These are phyloP conservation scores for Microctonus hyperodae DNA, from an alignment of 2,888 invertebrate species.

Conservation along the genomic window DNA sequence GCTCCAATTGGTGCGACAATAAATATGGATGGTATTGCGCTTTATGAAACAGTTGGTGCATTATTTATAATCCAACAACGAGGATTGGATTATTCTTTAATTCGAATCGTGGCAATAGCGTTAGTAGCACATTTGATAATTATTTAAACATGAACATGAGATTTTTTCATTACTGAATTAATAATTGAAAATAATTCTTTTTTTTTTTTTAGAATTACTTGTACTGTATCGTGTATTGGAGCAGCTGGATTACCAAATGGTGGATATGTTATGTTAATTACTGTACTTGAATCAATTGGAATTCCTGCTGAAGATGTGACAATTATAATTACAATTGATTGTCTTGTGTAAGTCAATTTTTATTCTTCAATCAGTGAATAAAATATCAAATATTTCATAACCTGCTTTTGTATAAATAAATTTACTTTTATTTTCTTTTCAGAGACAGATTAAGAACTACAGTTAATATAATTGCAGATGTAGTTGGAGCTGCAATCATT, in stretches of 20 bases:
- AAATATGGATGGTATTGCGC: constrained; percentile 97
- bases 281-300: constrained; percentile 91
- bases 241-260: constrained; percentile 97
- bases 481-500: constrained; percentile 55
- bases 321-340: constrained; percentile 90
- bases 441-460: constrained; percentile 60
- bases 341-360: constrained; percentile 77
- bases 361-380: constrained; percentile 4
- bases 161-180: background rate
- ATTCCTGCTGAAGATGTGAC: constrained; percentile 90
- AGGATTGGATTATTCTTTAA: constrained; percentile 81
- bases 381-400: constrained; percentile 11
- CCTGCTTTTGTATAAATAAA: background rate
- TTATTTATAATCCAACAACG: constrained; percentile 96
- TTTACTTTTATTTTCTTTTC: constrained; percentile 32
- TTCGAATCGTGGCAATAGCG: constrained; percentile 92
- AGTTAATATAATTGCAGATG: constrained; percentile 56
- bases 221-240: constrained; percentile 96
- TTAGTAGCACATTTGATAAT: constrained; percentile 59
- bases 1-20: constrained; percentile 98
- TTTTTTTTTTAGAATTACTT: constrained; percentile 77
- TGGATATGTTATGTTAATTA: constrained; percentile 94
- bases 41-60: constrained; percentile 98
- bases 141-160: too few species aligned
- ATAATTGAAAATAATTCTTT: background rate